Evolutionary conservation across 2,888 invertebrate species (phyloP).

Genomic region (Drosophila ezoana): DNA sequence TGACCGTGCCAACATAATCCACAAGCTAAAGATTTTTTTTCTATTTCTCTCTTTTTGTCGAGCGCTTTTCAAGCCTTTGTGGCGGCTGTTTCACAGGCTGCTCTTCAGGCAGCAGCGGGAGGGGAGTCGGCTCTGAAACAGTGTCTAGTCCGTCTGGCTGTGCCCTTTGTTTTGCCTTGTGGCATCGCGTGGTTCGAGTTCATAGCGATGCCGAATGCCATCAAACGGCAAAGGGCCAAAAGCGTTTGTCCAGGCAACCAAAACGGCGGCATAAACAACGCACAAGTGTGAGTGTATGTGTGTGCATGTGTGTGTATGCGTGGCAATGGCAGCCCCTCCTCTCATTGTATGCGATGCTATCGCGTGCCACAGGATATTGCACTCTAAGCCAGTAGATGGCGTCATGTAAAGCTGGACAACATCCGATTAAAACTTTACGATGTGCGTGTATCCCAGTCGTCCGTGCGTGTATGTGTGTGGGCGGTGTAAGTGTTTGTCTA

Average conservation of each 20-base stretch:
- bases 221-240: slow-evolving; percentile 70
- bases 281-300: slow-evolving; percentile 13
- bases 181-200: slow-evolving; percentile 46
- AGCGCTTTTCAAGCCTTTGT: slow-evolving; percentile 74
- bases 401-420: slow-evolving; percentile 80
- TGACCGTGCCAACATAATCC: slow-evolving; percentile 13
- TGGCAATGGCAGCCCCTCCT: slow-evolving; percentile 7
- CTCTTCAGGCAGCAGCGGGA: slow-evolving; percentile 5
- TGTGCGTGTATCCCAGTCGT: slow-evolving; percentile 70
- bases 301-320: slow-evolving; percentile 8
- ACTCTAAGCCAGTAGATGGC: slow-evolving; percentile 82
- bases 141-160: slow-evolving; percentile 36
- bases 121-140: slow-evolving; percentile 32
- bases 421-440: slow-evolving; percentile 81
- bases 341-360: slow-evolving; percentile 68
- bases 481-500: slow-evolving; percentile 10
- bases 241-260: slow-evolving; percentile 56
- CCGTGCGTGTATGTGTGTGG: slow-evolving; percentile 11
- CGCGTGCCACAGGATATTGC: slow-evolving; percentile 81
- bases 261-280: slow-evolving; percentile 66
- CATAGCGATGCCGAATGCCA: slow-evolving; percentile 62
- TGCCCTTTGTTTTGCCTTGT: slow-evolving; percentile 56
- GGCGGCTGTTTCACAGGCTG: slow-evolving; percentile 58
- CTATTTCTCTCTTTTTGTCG: slow-evolving; percentile 20
- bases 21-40: slow-evolving; percentile 39